phyloP scores from a whole-genome alignment of 1,140 invertebrate species.

The Zaprionus taronus region DNA sequence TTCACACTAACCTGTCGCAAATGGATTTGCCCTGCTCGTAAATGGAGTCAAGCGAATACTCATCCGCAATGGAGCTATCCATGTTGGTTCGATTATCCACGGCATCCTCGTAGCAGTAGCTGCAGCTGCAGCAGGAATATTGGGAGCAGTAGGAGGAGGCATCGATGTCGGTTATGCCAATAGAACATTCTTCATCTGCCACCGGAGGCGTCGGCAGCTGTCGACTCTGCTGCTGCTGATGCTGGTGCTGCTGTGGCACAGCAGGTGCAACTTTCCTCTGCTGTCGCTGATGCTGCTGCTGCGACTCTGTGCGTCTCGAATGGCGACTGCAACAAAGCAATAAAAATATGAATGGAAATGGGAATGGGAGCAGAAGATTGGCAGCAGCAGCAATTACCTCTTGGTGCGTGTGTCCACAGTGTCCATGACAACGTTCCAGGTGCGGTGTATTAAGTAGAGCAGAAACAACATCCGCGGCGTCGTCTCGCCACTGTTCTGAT shows the following conservation, averaged over 20 bases:
- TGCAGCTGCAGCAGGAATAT: slow-evolving; percentile 86
- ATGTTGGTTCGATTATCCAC: slow-evolving; percentile 58
- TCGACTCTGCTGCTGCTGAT: slow-evolving; percentile 8
- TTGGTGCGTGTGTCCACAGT: slow-evolving; percentile 86
- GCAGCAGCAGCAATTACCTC: slow-evolving; percentile 79
- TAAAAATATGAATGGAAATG: neutral
- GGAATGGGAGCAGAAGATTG: slow-evolving; percentile 1
- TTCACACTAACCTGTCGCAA: slow-evolving; percentile 71
- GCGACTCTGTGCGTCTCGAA: slow-evolving; percentile 37
- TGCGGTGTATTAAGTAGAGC: slow-evolving; percentile 88
- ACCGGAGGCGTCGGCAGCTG: slow-evolving; percentile 3
- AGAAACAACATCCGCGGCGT: slow-evolving; percentile 87
- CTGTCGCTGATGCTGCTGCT: slow-evolving; percentile 32
- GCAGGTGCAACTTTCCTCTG: slow-evolving; percentile 37
- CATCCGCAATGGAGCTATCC: slow-evolving; percentile 74
- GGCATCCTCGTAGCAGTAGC: slow-evolving; percentile 84
- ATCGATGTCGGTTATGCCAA: slow-evolving; percentile 80
- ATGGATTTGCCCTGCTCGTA: slow-evolving; percentile 55
- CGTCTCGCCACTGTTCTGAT: slow-evolving; percentile 84
- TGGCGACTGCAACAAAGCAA: slow-evolving; percentile 47
- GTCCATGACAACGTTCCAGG: slow-evolving; percentile 88
- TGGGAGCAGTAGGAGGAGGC: slow-evolving; percentile 85
- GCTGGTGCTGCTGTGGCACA: slow-evolving; percentile 25
- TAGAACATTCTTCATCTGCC: slow-evolving; percentile 73
- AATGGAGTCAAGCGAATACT: slow-evolving; percentile 77